Percentiles rank a stretch among this genome's conserved stretches.
phyloP scores from a whole-genome alignment of 2,888 invertebrate genomes.

The Nebria salina region DNA sequence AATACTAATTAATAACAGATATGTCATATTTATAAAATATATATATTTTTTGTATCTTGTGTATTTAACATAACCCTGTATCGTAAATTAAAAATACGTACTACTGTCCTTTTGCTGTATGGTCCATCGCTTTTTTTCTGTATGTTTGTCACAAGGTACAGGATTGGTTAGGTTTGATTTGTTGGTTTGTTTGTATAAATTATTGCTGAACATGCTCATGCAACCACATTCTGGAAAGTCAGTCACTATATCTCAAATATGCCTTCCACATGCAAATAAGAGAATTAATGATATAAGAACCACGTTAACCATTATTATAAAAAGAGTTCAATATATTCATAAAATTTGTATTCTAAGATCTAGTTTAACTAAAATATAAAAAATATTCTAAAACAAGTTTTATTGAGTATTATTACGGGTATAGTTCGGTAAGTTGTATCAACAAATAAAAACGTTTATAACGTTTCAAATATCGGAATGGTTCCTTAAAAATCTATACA shows the following conservation, averaged over 20 bases:
- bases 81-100: constrained; percentile 30
- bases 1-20: constrained; percentile 39
- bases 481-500: too few species aligned
- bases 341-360: not conserved
- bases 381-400: not conserved
- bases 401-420: not conserved
- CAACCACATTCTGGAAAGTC: constrained; percentile 46
- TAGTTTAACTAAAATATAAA: not conserved
- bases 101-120: constrained; percentile 34
- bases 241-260: constrained; percentile 44
- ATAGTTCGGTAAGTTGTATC: too few species aligned
- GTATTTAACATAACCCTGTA: constrained; percentile 33
- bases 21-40: constrained; percentile 37
- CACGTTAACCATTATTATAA: constrained; percentile 8
- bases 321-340: not conserved
- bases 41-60: constrained; percentile 11
- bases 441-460: too few species aligned
- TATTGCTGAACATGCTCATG: constrained; percentile 46
- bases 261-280: constrained; percentile 39
- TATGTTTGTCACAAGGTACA: constrained; percentile 45
- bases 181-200: constrained; percentile 22
- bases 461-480: too few species aligned
- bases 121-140: constrained; percentile 25
- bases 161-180: constrained; percentile 36
- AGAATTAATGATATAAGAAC: constrained; percentile 16